Evolutionary conservation across 2,888 invertebrate genomes (phyloP), one percentile per base, ranked within the genome.

Genomic region (Oasisia sp.): DNA sequence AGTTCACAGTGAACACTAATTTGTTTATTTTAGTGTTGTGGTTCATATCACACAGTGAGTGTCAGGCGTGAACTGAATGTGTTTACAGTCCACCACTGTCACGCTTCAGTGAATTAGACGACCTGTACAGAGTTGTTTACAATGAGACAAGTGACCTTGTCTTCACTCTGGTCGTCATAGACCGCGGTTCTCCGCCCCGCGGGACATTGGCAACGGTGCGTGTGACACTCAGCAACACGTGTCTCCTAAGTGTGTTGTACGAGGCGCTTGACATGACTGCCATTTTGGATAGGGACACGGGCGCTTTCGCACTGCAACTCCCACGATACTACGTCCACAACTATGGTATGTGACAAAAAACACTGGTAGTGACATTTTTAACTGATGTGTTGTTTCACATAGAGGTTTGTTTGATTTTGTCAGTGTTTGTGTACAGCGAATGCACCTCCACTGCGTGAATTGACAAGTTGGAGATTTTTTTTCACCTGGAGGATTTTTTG

Each of bases 221-320:
- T 74, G 92, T 95, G 32, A 94, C 93, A 4, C 92, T 95, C 8
- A 95, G 94, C 91, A 95, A 95, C 94, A 95, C 95, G 1, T 95
- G 95, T 92, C 94, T 95, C 14, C 91, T 95, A 32, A 94, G 94
- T 91, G 94, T 94, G 19, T 92, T 94, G 44, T 95, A 93, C 91
- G 94, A 94, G 74, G 90, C 93, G 32, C 95, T 95, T 9, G 92
- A 90, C 0, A 94, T 94, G 91, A 91, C 93, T 45, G 92, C 95
- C n/a, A 89, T 89, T 9, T 94, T 95, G 8, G 93, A 95, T 93
- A 91, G 92, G 7, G 90, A 93, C 5, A 94, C 94, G 5, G 95
- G 95, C 32, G 94, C 94, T 27, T 91, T 95, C 56, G 92, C 91
- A 9, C 93, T 94, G 14, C 92, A 94, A 44, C 92, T 95, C 32